These are phyloP conservation scores for Atethmia centrago DNA, from an alignment of 2,888 invertebrate species.

Conservation along the genomic window DNA sequence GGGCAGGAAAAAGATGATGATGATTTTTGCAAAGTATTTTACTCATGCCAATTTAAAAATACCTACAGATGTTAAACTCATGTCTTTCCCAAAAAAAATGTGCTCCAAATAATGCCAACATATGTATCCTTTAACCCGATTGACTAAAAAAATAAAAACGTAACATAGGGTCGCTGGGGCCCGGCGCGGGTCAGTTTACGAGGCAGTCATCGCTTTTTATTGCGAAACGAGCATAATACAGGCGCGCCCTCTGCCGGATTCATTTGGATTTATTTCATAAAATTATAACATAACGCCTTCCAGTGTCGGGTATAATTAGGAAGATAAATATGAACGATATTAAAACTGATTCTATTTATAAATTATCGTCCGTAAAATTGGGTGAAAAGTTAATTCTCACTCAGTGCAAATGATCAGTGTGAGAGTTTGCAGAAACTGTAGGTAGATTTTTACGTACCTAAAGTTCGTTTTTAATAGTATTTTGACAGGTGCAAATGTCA, in stretches of 20 bases:
- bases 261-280: slow-evolving; percentile 86
- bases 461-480: no score
- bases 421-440: slow-evolving; percentile 1
- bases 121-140: slow-evolving; percentile 44
- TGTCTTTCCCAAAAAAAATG: not conserved
- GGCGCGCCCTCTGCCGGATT: slow-evolving; percentile 70
- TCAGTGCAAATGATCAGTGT: slow-evolving; percentile 28
- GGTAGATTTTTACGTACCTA: no score
- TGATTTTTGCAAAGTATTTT: slow-evolving; percentile 3
- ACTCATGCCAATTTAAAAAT: not conserved
- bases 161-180: slow-evolving; percentile 25
- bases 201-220: slow-evolving; percentile 78
- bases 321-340: slow-evolving; percentile 54
- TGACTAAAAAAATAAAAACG: slow-evolving; percentile 59
- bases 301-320: slow-evolving; percentile 57
- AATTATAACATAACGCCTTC: slow-evolving; percentile 72
- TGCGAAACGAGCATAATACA: slow-evolving; percentile 77
- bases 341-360: slow-evolving; percentile 61
- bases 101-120: slow-evolving; percentile 24
- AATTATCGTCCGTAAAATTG: slow-evolving; percentile 63
- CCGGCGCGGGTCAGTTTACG: slow-evolving; percentile 73
- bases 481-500: no score
- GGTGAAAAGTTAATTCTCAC: slow-evolving; percentile 51
- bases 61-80: not conserved
- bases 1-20: no score